Percentiles rank a stretch among this genome's conserved stretches.
These are phyloP conservation scores for Salarias fasciatus DNA, from an alignment of 2,797 vertebrate genomes.

Conservation along the genomic window DNA sequence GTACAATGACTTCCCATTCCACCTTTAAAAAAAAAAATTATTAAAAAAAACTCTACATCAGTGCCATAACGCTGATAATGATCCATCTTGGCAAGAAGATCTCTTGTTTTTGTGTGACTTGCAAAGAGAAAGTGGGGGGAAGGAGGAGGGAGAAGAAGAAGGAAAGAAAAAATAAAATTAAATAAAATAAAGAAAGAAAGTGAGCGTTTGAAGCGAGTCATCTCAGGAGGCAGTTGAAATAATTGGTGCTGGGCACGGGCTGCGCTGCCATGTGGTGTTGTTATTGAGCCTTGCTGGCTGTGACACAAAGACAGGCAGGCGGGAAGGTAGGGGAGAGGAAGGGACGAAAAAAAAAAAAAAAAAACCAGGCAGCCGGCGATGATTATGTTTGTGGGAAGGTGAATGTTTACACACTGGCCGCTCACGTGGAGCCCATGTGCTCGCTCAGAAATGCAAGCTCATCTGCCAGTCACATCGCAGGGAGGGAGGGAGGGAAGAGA, in stretches of 20 bases:
- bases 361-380: slow-evolving; percentile 54
- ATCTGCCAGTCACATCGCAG: slow-evolving; percentile 88
- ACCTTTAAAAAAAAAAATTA: slow-evolving; percentile 37
- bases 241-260: slow-evolving; percentile 66
- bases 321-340: slow-evolving; percentile 5
- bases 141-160: not conserved
- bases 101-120: slow-evolving; percentile 43
- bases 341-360: not conserved
- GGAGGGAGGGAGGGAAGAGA: slow-evolving; percentile 43
- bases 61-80: slow-evolving; percentile 48
- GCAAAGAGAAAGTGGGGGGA: slow-evolving; percentile 27
- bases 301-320: slow-evolving; percentile 60
- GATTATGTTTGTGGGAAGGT: slow-evolving; percentile 73
- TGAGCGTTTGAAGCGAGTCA: slow-evolving; percentile 48
- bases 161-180: not conserved
- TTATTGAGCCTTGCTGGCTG: slow-evolving; percentile 66
- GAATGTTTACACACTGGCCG: slow-evolving; percentile 78
- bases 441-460: slow-evolving; percentile 91
- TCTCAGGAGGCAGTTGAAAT: slow-evolving; percentile 68
- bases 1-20: slow-evolving; percentile 12
- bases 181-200: too few species aligned
- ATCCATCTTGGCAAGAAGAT: slow-evolving; percentile 47
- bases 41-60: slow-evolving; percentile 43
- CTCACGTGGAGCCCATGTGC: slow-evolving; percentile 89
- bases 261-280: slow-evolving; percentile 68